Evolutionary conservation across 2,113 vertebrate species (phyloP).

Genomic region (Semicossyphus pulcher): DNA sequence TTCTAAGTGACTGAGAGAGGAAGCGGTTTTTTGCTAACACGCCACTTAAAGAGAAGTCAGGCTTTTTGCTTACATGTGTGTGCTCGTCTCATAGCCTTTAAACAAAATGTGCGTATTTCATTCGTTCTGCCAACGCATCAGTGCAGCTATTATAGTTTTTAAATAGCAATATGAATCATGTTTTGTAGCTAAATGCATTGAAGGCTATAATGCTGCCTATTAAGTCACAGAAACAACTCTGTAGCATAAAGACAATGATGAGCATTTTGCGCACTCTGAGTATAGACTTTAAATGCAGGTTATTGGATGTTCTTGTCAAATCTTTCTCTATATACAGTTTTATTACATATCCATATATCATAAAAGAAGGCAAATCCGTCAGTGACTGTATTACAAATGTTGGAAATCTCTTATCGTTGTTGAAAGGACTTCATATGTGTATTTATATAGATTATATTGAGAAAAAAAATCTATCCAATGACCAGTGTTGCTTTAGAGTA

Average conservation of each 20-base stretch:
- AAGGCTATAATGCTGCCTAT: conserved; percentile 81
- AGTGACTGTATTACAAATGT: conserved; percentile 84
- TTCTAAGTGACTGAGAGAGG: conserved; percentile 59
- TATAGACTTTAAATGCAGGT: conserved; percentile 70
- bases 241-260: conserved; percentile 85
- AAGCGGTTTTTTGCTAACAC: conserved; percentile 66
- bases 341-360: conserved; percentile 82
- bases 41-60: conserved; percentile 65
- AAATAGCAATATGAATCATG: conserved; percentile 83
- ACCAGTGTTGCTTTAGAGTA: conserved; percentile 87
- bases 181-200: conserved; percentile 80
- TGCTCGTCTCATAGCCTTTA: conserved; percentile 71
- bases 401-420: conserved; percentile 85
- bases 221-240: conserved; percentile 77
- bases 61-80: conserved; percentile 60
- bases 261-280: conserved; percentile 70
- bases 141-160: conserved; percentile 82
- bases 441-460: conserved; percentile 91
- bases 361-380: conserved; percentile 80
- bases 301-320: conserved; percentile 75
- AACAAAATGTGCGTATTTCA: conserved; percentile 57
- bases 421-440: conserved; percentile 87
- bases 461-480: conserved; percentile 84
- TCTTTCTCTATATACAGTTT: conserved; percentile 79
- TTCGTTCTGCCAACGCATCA: conserved; percentile 69